Evolutionary conservation across 2,113 vertebrate genomes (phyloP).

Genomic region (Lathamus discolor): DNA sequence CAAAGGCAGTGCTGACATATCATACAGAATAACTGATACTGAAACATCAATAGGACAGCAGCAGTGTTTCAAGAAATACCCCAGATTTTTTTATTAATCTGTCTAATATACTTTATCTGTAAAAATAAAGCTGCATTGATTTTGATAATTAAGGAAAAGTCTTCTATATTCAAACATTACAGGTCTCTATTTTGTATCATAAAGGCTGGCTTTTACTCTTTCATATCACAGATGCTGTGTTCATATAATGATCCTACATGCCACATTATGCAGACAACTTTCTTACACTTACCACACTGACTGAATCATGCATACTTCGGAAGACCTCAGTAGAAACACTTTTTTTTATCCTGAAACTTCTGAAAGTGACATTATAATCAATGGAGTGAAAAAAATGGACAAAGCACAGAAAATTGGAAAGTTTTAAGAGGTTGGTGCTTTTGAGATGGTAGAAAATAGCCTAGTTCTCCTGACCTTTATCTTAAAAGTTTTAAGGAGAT

Average conservation of each 20-base stretch:
- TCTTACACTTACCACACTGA: not conserved
- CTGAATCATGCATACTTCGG: not conserved
- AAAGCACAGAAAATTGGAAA: not conserved
- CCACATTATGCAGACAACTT: not conserved
- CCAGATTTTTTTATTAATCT: not conserved
- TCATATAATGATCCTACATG: not conserved
- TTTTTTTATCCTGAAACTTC: not conserved
- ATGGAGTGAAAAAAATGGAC: conserved; percentile 13
- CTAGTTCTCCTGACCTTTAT: not conserved
- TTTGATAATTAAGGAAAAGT: not conserved
- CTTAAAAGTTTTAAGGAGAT: not conserved
- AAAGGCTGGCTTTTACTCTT: not conserved
- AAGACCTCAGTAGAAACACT: not conserved
- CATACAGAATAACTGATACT: not conserved
- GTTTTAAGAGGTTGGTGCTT: not conserved
- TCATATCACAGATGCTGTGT: not conserved
- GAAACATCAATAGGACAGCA: not conserved
- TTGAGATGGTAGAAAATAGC: not conserved
- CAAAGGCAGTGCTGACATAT: not conserved
- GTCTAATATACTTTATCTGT: not conserved
- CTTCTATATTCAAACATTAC: not conserved
- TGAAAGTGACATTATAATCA: conserved; percentile 20
- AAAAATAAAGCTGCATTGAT: not conserved
- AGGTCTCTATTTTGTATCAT: not conserved
- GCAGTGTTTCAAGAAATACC: not conserved